Base-by-base conservation (phyloP, 2,888 invertebrate species). In the Polietes domitor region DNA sequence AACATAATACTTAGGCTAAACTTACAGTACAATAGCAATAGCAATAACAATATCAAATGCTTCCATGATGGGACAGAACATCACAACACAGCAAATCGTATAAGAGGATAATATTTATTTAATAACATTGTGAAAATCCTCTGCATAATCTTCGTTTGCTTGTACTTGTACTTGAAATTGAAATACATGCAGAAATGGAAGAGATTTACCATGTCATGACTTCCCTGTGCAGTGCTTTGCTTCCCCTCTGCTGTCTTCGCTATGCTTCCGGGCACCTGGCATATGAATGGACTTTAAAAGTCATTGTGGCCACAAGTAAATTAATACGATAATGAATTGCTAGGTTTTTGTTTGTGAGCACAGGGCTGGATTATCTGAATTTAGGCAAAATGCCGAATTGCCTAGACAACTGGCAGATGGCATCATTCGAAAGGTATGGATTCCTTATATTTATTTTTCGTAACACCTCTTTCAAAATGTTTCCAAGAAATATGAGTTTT, bases 231-330 rank as follows among this genome's bases (percentile, higher is more conserved):
- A 7, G 37, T 12, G 12, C 37, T 37, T 7, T 32, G 4, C 12
- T 7, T 53, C 53, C 6, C 61, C 26, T 32, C 9, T 28, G n/a
- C 17, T n/a, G n/a, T n/a, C n/a, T n/a, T n/a, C 7, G 28, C 58
- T 28, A 26, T 26, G 58, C 24, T 24, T 2, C 10, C 7, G 17
- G 53, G 15, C 6, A 15, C 15, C 10, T 24, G 2, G 28, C 15
- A n/a, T 28, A 28, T 61, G 28, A 2, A 37, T 41, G n/a, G 37
- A 37, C 10, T 21, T 37, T 41, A 65, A 41, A 65, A 65, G 65
- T 65, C 65, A 65, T 65, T 19, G 37, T 65, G 65, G 21, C 21
- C 65, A 17, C 41, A 41, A 65, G 65, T 65, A 65, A 65, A 65
- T 65, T 37, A 65, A 65, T 65, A 10, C 58, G 15, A 12, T 65